Percentiles rank a stretch among this genome's conserved stretches.
These are phyloP conservation scores for Argynnis bischoffii DNA, from an alignment of 2,888 invertebrate genomes.

Conservation along the genomic window DNA sequence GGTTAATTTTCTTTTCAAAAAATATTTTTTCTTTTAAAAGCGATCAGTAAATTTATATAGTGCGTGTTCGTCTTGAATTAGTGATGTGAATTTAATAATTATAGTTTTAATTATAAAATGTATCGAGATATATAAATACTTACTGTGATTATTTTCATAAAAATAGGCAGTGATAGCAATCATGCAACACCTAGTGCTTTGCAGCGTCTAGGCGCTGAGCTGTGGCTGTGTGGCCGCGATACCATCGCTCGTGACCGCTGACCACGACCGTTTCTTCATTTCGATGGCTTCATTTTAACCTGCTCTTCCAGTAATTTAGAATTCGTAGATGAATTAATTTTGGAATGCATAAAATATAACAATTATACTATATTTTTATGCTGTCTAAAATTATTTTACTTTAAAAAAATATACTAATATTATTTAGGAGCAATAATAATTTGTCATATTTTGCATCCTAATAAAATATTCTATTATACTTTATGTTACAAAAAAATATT, in stretches of 20 bases:
- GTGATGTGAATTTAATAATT: too few species aligned
- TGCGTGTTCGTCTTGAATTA: too few species aligned
- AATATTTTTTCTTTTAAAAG: too few species aligned
- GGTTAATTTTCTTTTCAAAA: too few species aligned
- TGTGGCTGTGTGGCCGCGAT: conserved; percentile 55
- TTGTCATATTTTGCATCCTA: too few species aligned
- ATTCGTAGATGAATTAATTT: conserved; percentile 1
- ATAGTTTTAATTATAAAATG: too few species aligned
- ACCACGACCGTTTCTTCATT: conserved; percentile 55
- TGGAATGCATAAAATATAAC: neutral
- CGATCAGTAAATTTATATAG: too few species aligned
- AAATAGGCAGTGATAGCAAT: conserved; percentile 35
- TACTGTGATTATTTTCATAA: conserved; percentile 27
- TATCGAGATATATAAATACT: neutral
- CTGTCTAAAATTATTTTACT: too few species aligned
- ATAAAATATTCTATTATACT: too few species aligned
- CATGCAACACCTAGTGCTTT: conserved; percentile 36
- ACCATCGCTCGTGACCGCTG: conserved; percentile 67
- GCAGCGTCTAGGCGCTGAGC: conserved; percentile 37
- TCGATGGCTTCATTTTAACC: conserved; percentile 65
- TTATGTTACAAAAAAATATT: too few species aligned
- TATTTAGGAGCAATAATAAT: too few species aligned
- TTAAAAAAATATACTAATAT: too few species aligned
- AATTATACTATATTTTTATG: neutral
- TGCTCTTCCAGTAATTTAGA: conserved; percentile 20